A percentile compares a stretch with the other conserved stretches of the same genome.
phyloP scores from a whole-genome alignment of 2,888 invertebrate species.

The Encarsia formosa region DNA sequence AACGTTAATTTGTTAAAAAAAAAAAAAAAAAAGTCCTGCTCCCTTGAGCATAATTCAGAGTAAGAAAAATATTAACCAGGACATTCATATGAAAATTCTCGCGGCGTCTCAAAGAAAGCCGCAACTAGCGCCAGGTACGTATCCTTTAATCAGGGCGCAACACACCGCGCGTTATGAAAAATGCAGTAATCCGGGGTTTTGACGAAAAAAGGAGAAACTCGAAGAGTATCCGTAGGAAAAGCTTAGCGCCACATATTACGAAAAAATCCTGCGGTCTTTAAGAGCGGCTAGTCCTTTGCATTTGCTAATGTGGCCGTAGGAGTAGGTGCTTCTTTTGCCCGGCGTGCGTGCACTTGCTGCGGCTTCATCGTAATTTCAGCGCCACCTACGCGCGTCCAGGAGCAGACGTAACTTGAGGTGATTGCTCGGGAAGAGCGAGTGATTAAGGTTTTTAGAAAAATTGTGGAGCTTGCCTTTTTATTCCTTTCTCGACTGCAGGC shows the following conservation, averaged over 20 bases:
- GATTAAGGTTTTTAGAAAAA: too few relatives aligned
- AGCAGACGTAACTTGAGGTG: too few relatives aligned
- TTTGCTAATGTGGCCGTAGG: conserved; percentile 28
- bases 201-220: conserved; percentile 10
- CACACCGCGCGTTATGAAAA: conserved; percentile 12
- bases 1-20: too few relatives aligned
- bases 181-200: too few relatives aligned
- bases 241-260: conserved; percentile 17
- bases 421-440: too few relatives aligned
- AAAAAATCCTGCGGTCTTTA: conserved; percentile 18
- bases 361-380: too few relatives aligned
- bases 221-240: conserved; percentile 14
- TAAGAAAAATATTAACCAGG: conserved; percentile 10
- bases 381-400: too few relatives aligned
- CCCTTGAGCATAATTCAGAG: too few relatives aligned
- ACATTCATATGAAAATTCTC: conserved; percentile 7
- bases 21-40: too few relatives aligned
- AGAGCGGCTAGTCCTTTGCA: conserved; percentile 24
- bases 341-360: conserved; percentile 38
- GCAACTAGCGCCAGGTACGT: conserved; percentile 2
- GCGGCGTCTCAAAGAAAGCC: conserved; percentile 20
- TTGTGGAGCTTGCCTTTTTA: too few relatives aligned
- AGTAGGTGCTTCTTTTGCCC: conserved; percentile 39
- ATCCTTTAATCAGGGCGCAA: conserved; percentile 6
- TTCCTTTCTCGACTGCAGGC: too few relatives aligned